Evolutionary conservation across 2,113 vertebrate species (phyloP).

Genomic region (Lethenteron reissneri): DNA sequence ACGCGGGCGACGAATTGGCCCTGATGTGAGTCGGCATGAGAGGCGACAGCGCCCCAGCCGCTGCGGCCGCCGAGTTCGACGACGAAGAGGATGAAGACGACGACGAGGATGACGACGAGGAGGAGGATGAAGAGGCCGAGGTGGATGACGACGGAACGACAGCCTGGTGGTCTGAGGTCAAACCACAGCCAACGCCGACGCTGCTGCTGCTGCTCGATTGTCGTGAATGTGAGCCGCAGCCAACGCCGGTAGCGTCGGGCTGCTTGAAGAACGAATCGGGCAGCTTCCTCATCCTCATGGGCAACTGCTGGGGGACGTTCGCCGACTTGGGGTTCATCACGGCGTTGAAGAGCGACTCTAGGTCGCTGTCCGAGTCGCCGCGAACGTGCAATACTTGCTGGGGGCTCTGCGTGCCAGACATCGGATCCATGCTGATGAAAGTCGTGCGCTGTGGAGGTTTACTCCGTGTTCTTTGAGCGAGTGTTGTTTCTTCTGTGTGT

Average conservation of each 20-base stretch:
- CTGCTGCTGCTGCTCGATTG: too few species aligned
- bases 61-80: neutral
- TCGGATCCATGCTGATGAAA: too few species aligned
- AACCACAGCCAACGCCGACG: too few species aligned
- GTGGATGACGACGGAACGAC: neutral
- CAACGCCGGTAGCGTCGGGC: constrained; percentile 31
- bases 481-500: too few species aligned
- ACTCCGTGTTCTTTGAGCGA: too few species aligned
- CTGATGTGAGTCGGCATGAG: constrained; percentile 75
- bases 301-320: constrained; percentile 51
- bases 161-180: neutral
- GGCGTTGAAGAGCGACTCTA: constrained; percentile 85
- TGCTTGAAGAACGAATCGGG: constrained; percentile 95
- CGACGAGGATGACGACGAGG: too few species aligned
- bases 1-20: constrained; percentile 86
- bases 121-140: too few species aligned
- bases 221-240: too few species aligned
- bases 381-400: constrained; percentile 73
- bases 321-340: constrained; percentile 86
- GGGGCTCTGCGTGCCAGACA: constrained; percentile 13
- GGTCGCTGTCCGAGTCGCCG: constrained; percentile 77
- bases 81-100: neutral
- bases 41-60: constrained; percentile 35
- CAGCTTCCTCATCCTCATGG: constrained; percentile 79
- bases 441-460: too few species aligned